A percentile compares a stretch with the other conserved stretches of the same genome.
Evolutionary conservation across 2,113 vertebrate species (phyloP).

Genomic region (Chrysemys picta): DNA sequence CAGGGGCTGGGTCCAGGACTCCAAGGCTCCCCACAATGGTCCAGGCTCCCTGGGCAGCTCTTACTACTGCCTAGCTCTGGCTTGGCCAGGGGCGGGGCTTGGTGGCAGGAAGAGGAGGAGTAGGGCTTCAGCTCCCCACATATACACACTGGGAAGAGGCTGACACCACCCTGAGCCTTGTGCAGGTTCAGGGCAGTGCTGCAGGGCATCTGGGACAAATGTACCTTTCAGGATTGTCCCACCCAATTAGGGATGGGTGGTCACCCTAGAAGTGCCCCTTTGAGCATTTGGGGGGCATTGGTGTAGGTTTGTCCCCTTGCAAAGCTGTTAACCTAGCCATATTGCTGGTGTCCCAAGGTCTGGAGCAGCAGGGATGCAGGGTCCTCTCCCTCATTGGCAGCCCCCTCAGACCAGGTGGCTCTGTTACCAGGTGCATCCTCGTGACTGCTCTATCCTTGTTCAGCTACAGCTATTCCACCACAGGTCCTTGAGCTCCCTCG

Average conservation of each 20-base stretch:
- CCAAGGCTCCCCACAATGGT: neutral
- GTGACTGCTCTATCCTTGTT: neutral
- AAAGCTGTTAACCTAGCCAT: neutral
- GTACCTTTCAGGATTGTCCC: neutral
- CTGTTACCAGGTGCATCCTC: neutral
- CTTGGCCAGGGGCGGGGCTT: neutral
- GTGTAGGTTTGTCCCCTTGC: neutral
- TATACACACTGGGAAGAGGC: neutral
- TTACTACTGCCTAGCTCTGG: no score
- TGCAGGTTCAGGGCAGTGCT: no score
- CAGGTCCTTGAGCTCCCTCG: no score
- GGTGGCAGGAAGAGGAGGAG: neutral
- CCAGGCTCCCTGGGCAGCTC: no score
- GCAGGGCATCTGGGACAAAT: neutral
- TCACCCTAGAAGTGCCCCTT: no score
- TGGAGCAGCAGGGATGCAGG: neutral
- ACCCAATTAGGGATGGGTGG: neutral
- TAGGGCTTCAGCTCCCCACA: neutral
- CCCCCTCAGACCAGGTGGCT: neutral
- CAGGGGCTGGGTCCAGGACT: no score
- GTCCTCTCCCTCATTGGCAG: neutral
- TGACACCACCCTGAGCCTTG: neutral
- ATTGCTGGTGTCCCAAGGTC: neutral
- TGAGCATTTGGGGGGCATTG: neutral
- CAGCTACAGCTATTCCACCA: no score